These are phyloP conservation scores for Atta texana DNA, from an alignment of 1,140 invertebrate genomes.

Conservation along the genomic window DNA sequence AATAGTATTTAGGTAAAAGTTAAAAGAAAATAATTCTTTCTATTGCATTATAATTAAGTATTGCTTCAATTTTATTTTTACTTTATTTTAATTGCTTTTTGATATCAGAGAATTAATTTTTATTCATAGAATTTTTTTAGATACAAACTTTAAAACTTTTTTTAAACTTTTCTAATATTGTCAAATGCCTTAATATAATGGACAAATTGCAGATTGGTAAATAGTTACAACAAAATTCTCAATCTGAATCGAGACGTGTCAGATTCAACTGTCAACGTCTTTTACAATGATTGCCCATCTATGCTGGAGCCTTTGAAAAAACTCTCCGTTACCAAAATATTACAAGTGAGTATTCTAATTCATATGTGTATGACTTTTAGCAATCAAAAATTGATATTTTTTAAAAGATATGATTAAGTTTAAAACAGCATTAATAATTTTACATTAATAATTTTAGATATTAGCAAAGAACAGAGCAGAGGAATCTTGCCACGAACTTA, in stretches of 20 bases:
- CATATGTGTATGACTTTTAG: background rate
- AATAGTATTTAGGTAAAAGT: constrained; percentile 77
- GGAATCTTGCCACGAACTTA: constrained; percentile 86
- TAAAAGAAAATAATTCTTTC: background rate
- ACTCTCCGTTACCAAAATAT: constrained; percentile 86
- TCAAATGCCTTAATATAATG: background rate
- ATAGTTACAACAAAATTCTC: constrained; percentile 78
- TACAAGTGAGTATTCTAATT: constrained; percentile 73
- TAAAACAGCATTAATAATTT: background rate
- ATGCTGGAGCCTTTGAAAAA: constrained; percentile 86
- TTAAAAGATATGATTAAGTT: background rate
- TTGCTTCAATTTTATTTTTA: background rate
- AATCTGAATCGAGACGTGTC: constrained; percentile 73
- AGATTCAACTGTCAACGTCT: constrained; percentile 76
- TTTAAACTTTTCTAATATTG: background rate
- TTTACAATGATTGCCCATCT: constrained; percentile 87
- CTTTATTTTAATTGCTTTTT: background rate
- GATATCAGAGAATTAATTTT: background rate
- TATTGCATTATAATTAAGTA: background rate
- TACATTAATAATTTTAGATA: constrained; percentile 79
- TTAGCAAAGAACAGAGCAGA: constrained; percentile 85
- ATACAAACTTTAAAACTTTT: background rate
- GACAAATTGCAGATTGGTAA: constrained; percentile 75
- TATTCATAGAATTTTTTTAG: background rate
- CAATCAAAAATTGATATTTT: background rate